A percentile compares a stretch with the other conserved stretches of the same genome.
These are phyloP conservation scores for Oxycera nigricornis DNA, from an alignment of 2,888 invertebrate species.

Conservation along the genomic window DNA sequence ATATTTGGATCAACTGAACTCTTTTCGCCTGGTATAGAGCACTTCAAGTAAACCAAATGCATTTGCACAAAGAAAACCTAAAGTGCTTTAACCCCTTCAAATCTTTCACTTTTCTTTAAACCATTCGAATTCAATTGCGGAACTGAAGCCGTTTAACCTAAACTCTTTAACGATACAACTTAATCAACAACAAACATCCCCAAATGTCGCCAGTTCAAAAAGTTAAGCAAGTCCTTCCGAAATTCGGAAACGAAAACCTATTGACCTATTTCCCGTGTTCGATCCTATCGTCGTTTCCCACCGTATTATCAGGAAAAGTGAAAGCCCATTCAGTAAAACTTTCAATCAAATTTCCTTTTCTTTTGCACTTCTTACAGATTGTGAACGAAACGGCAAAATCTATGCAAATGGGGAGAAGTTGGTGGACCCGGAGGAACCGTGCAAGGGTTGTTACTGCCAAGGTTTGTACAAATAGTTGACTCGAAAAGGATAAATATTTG, in stretches of 20 bases:
- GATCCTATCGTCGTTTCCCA: background rate
- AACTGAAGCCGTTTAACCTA: too few species aligned
- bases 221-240: background rate
- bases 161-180: background rate
- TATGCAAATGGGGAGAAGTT: slow-evolving; percentile 81
- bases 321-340: background rate
- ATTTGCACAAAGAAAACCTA: too few species aligned
- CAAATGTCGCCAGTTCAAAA: background rate
- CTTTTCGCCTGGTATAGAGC: too few species aligned
- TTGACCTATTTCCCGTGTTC: background rate
- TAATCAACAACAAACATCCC: background rate
- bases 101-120: too few species aligned
- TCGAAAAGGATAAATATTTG: slow-evolving; percentile 21
- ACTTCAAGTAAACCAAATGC: too few species aligned
- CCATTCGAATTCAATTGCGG: too few species aligned
- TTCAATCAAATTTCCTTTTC: background rate
- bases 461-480: slow-evolving; percentile 56
- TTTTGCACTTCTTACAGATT: slow-evolving; percentile 66
- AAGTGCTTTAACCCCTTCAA: too few species aligned
- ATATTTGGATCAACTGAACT: too few species aligned
- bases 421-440: slow-evolving; percentile 74
- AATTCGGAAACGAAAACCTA: background rate
- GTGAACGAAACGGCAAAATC: slow-evolving; percentile 75
- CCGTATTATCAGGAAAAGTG: background rate
- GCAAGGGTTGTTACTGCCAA: slow-evolving; percentile 81